Percentiles rank a stretch among this genome's conserved stretches.
Conservation (phyloP, 2,113 vertebrate genomes). For the Crotophaga sulcirostris region DNA sequence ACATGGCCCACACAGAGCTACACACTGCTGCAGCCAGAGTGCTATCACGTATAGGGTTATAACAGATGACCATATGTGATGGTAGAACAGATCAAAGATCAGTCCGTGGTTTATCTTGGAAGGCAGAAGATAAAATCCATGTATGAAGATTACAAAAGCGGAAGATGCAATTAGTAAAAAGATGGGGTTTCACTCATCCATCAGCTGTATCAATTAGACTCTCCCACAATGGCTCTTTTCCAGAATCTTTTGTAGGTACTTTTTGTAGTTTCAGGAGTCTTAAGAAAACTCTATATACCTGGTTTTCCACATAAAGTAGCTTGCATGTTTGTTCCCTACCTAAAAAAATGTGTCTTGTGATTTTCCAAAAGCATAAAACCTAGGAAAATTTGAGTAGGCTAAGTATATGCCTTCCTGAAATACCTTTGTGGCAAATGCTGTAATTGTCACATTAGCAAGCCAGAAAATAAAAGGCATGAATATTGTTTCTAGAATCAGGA, state of each 20-base stretch:
- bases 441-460: neutral
- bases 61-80: fast-evolving
- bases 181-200: neutral
- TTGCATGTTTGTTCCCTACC: neutral
- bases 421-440: neutral
- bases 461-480: neutral
- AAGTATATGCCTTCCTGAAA: neutral
- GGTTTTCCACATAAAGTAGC: neutral
- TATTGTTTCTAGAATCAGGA: neutral
- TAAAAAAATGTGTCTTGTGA: neutral
- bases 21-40: neutral
- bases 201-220: neutral
- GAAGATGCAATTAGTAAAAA: neutral
- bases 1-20: fast-evolving
- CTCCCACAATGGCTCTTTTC: neutral
- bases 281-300: neutral
- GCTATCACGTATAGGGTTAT: neutral
- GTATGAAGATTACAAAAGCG: neutral
- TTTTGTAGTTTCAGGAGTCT: neutral
- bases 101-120: neutral
- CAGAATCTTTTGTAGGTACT: neutral
- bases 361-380: neutral
- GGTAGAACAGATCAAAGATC: neutral
- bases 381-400: neutral
- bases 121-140: neutral